A percentile compares a stretch with the other conserved stretches of the same genome.
Conservation (phyloP, 2,888 invertebrate genomes). For the Balanococcus diminutus region DNA sequence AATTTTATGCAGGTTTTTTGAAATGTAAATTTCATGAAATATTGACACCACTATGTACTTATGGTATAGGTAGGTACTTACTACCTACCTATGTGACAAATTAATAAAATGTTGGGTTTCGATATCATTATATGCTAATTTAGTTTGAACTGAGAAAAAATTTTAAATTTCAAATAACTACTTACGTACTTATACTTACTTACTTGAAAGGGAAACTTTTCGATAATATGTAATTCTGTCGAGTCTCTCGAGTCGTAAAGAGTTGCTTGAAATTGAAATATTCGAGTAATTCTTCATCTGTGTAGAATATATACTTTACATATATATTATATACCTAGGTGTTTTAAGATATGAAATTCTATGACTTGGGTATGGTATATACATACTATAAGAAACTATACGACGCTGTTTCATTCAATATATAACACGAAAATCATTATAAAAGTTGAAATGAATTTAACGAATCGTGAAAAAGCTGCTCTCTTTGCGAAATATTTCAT, state of each 20-base stretch:
- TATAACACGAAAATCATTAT: background rate
- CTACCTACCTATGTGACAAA: background rate
- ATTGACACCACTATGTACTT: background rate
- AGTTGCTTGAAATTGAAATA: background rate
- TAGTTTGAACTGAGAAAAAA: background rate
- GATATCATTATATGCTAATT: background rate
- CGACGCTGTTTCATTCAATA: background rate
- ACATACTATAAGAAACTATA: background rate
- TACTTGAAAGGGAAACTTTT: background rate
- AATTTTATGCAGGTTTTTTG: background rate
- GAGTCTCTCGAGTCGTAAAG: background rate
- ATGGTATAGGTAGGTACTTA: background rate
- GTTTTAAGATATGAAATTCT: background rate
- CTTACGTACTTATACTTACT: too few relatives aligned
- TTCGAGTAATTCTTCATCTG: background rate
- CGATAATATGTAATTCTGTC: too few relatives aligned
- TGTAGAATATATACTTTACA: too few relatives aligned
- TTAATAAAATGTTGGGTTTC: background rate
- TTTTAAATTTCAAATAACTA: background rate
- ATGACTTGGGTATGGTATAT: too few relatives aligned
- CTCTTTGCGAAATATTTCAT: background rate
- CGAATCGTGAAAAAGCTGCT: slow-evolving; percentile 6
- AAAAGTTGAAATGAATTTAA: slow-evolving; percentile 29
- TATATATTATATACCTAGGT: background rate
- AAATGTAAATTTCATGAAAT: background rate